phyloP scores from a whole-genome alignment of 1,140 invertebrate genomes.

The Drosophila tani region DNA sequence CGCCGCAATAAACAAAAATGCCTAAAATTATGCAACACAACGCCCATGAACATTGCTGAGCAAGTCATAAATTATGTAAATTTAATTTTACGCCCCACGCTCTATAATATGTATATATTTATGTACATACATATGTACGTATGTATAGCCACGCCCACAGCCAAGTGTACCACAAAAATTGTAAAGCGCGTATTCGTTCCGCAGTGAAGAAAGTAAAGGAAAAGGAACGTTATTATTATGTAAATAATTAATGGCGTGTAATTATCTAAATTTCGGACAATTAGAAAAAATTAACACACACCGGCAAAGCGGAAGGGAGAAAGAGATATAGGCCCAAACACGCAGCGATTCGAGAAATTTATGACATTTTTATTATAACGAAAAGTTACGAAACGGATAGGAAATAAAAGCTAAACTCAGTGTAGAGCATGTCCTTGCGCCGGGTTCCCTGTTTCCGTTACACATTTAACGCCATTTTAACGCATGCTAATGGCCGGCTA shows the following conservation, averaged over 20 bases:
- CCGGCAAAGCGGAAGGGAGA: background rate
- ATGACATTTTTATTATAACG: slow-evolving; percentile 79
- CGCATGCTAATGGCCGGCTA: slow-evolving; percentile 74
- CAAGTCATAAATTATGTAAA: slow-evolving; percentile 84
- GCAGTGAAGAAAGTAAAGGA: slow-evolving; percentile 12
- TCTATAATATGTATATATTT: background rate
- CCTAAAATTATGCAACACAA: slow-evolving; percentile 82
- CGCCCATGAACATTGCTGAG: slow-evolving; percentile 78
- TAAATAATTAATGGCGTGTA: slow-evolving; percentile 83
- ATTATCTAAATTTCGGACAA: slow-evolving; percentile 83
- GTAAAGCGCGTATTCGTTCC: slow-evolving; percentile 42
- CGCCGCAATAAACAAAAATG: slow-evolving; percentile 82
- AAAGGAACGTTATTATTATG: slow-evolving; percentile 69
- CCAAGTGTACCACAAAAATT: slow-evolving; percentile 76
- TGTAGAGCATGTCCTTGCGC: slow-evolving; percentile 42
- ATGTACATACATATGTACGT: slow-evolving; percentile 16
- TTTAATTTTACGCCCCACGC: slow-evolving; percentile 75
- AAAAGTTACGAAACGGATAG: slow-evolving; percentile 30
- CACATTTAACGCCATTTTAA: slow-evolving; percentile 82
- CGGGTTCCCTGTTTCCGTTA: slow-evolving; percentile 58
- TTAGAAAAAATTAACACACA: slow-evolving; percentile 80
- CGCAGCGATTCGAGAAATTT: slow-evolving; percentile 56
- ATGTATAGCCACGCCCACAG: slow-evolving; percentile 37
- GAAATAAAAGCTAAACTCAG: slow-evolving; percentile 8
- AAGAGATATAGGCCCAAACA: slow-evolving; percentile 11